Percentiles rank a stretch among this genome's conserved stretches.
These are phyloP conservation scores for Eurypyga helias DNA, from an alignment of 2,113 vertebrate genomes.

Conservation along the genomic window DNA sequence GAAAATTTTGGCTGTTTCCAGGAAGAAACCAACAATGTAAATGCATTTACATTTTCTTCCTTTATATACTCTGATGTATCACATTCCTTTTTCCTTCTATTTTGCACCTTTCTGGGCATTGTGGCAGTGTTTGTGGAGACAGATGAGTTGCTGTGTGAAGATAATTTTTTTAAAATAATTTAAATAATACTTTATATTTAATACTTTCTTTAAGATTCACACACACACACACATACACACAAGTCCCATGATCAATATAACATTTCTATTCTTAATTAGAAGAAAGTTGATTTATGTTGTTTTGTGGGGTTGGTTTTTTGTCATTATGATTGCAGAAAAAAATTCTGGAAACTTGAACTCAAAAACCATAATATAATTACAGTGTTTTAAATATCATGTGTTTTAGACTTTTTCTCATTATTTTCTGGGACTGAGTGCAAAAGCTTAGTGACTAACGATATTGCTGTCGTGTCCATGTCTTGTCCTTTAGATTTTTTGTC, in stretches of 20 bases:
- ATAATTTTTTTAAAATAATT: background rate
- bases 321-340: background rate
- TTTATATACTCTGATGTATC: background rate
- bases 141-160: background rate
- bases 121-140: background rate
- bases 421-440: background rate
- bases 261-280: background rate
- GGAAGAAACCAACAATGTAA: background rate
- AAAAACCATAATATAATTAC: background rate
- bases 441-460: background rate
- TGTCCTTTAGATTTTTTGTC: conserved; percentile 30
- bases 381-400: background rate
- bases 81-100: background rate
- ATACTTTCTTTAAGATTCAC: background rate
- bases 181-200: background rate
- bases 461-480: background rate
- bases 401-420: background rate
- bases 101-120: background rate
- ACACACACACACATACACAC: fast-evolving
- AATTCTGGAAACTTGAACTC: background rate
- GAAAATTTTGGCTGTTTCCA: background rate
- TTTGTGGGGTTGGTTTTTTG: background rate
- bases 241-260: fast-evolving
- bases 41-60: background rate
- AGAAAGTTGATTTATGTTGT: fast-evolving